These are phyloP conservation scores for Steinernema hermaphroditum DNA, from an alignment of 2,888 invertebrate genomes.

Conservation along the genomic window DNA sequence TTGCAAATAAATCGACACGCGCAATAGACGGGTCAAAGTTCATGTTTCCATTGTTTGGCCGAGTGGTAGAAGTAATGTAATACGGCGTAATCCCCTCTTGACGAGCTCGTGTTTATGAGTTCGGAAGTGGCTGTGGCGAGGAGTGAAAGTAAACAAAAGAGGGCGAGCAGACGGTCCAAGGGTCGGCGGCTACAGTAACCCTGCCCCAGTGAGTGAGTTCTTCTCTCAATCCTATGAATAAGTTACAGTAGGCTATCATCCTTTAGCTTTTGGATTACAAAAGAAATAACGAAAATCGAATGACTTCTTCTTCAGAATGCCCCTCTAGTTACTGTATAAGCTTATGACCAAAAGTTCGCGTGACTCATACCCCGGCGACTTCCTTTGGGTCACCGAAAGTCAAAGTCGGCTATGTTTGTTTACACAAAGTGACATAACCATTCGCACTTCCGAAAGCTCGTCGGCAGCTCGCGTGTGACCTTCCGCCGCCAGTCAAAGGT, in stretches of 20 bases:
- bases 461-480: constrained; percentile 1
- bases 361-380: too few relatives aligned
- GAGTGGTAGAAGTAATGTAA: constrained; percentile 26
- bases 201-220: too few relatives aligned
- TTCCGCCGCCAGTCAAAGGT: too few relatives aligned
- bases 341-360: too few relatives aligned
- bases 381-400: neutral
- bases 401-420: neutral
- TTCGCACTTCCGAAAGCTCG: constrained; percentile 9
- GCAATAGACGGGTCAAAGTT: constrained; percentile 22
- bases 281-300: neutral
- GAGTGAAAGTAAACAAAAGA: neutral
- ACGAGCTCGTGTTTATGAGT: constrained; percentile 6
- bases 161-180: neutral
- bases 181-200: neutral
- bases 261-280: neutral
- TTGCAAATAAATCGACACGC: constrained; percentile 23
- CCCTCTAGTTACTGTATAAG: too few relatives aligned
- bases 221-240: too few relatives aligned
- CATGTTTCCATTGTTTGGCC: constrained; percentile 20
- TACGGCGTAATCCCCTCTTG: constrained; percentile 21
- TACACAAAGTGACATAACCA: neutral
- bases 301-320: too few relatives aligned
- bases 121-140: constrained; percentile 7
- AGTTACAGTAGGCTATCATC: too few relatives aligned